These are phyloP conservation scores for Philopotamus ludificatus DNA, from an alignment of 1,140 invertebrate species.

Conservation along the genomic window DNA sequence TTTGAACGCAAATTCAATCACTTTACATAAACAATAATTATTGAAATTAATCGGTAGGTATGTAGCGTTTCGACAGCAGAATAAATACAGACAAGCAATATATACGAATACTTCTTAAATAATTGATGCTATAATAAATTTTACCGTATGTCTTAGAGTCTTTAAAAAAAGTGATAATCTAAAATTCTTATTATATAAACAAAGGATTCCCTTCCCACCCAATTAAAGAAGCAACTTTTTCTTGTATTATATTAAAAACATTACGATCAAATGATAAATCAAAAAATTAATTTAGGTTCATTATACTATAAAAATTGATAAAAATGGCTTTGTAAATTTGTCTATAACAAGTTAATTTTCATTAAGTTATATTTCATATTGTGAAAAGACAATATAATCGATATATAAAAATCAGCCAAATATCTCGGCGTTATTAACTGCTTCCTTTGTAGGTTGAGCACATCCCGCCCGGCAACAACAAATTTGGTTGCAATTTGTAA, in stretches of 20 bases:
- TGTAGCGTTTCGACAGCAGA: no score
- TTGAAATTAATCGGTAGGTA: no score
- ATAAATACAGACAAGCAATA: no score
- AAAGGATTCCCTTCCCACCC: no score
- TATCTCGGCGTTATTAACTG: conserved; percentile 11
- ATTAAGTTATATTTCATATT: conserved; percentile 7
- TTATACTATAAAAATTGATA: conserved; percentile 23
- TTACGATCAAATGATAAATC: conserved; percentile 29
- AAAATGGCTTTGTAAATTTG: conserved; percentile 28
- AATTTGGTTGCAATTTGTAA: conserved; percentile 30
- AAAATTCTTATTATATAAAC: no score
- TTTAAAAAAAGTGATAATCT: no score
- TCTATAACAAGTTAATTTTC: conserved; percentile 24
- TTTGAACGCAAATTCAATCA: no score
- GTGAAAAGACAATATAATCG: conserved; percentile 9
- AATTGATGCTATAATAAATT: no score
- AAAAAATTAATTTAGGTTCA: conserved; percentile 15
- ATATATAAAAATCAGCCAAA: conserved; percentile 19
- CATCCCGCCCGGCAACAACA: conserved; percentile 29
- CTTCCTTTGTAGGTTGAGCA: conserved; percentile 26
- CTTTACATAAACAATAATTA: no score
- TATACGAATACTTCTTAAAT: no score
- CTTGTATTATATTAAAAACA: conserved; percentile 41
- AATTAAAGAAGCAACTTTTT: conserved; percentile 35
- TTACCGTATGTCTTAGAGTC: no score